These are phyloP conservation scores for Noctilio leporinus DNA, from an alignment of 2,113 vertebrate species.

Conservation along the genomic window DNA sequence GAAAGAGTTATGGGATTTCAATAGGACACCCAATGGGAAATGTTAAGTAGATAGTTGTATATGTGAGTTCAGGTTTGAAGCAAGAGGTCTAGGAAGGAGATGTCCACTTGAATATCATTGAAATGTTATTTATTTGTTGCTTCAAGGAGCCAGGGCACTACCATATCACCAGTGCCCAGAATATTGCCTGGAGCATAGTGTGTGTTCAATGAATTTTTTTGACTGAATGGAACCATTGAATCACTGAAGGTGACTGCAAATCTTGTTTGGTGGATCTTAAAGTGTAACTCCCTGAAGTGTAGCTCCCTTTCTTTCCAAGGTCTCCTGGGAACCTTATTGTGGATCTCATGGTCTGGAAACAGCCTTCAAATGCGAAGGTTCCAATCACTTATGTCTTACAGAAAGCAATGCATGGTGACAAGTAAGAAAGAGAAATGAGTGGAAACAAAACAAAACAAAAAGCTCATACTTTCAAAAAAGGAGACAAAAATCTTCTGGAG, in stretches of 20 bases:
- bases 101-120: neutral
- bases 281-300: neutral
- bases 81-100: neutral
- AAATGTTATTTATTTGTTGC: neutral
- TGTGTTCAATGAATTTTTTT: neutral
- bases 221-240: neutral
- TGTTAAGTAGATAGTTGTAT: neutral
- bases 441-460: constrained; percentile 64
- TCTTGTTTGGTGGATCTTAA: neutral
- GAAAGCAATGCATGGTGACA: constrained; percentile 1
- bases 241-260: neutral
- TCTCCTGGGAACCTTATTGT: neutral
- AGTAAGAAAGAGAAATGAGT: constrained; percentile 27
- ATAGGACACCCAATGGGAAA: neutral
- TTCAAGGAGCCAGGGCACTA: neutral
- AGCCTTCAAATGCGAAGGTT: constrained; percentile 26
- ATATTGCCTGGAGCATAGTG: neutral
- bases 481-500: neutral
- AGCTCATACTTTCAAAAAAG: constrained; percentile 28
- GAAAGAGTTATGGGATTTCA: neutral
- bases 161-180: neutral
- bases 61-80: neutral
- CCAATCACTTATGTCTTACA: neutral
- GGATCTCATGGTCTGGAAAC: neutral
- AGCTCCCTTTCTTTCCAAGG: neutral